phyloP scores from a whole-genome alignment of 53 echinoderm and acorn worm genomes.

The Henricia sp. region DNA sequence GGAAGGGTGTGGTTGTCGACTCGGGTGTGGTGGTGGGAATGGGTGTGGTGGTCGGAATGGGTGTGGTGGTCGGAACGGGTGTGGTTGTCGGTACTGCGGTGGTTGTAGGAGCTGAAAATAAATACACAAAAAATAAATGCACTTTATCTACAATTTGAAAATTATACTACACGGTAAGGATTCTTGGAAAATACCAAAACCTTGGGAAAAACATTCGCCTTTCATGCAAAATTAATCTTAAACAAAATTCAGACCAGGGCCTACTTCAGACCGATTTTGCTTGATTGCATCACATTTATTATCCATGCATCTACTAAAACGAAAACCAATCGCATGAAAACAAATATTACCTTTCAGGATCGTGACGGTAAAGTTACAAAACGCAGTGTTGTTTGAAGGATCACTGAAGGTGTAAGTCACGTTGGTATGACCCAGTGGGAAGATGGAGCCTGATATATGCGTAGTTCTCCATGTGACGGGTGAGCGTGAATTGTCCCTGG shows the following conservation, averaged over 20 bases:
- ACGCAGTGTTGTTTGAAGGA: slow-evolving; percentile 48
- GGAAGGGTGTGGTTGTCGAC: not conserved
- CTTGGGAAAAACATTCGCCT: no score
- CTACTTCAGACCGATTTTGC: no score
- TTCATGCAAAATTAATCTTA: no score
- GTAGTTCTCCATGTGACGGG: slow-evolving; percentile 8
- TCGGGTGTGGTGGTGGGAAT: not conserved
- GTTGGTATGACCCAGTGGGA: slow-evolving; percentile 45
- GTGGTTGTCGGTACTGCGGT: slow-evolving; percentile 17
- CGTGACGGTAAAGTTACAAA: slow-evolving; percentile 63
- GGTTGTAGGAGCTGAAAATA: slow-evolving; percentile 40
- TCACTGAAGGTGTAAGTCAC: slow-evolving; percentile 72
- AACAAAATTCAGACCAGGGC: no score
- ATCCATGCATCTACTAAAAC: no score
- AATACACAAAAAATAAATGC: not conserved
- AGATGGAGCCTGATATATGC: slow-evolving; percentile 39
- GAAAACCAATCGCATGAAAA: no score
- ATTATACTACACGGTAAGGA: no score
- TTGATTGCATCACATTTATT: no score
- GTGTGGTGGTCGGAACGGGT: not conserved
- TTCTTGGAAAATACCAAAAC: no score
- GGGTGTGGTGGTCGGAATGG: not conserved
- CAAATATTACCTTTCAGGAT: slow-evolving; percentile 57
- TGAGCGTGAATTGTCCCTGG: slow-evolving; percentile 57
- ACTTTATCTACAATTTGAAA: no score